phyloP scores from a whole-genome alignment of 2,113 vertebrate genomes.

The Porphyrio hochstetteri region DNA sequence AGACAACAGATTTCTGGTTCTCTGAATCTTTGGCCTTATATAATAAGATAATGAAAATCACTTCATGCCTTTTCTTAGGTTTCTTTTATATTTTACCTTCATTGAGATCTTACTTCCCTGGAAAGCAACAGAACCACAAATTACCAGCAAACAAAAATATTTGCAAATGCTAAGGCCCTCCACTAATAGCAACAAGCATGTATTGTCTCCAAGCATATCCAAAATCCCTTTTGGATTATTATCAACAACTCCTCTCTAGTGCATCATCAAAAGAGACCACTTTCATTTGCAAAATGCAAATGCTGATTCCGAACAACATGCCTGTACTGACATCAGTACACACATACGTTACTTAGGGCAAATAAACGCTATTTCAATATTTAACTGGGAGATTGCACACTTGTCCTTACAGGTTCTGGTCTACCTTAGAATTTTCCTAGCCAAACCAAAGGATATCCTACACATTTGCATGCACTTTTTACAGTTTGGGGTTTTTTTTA shows the following conservation, averaged over 20 bases:
- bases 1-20: neutral
- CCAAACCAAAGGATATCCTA: neutral
- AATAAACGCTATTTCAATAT: neutral
- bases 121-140: neutral
- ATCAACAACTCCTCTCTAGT: neutral
- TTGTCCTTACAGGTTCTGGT: neutral
- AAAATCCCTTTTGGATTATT: neutral
- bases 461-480: accelerated
- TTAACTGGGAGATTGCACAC: accelerated
- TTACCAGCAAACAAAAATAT: neutral
- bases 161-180: neutral
- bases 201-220: neutral
- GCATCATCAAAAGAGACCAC: neutral
- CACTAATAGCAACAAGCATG: neutral
- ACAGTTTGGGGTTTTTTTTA: neutral
- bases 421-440: neutral
- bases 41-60: neutral
- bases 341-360: neutral
- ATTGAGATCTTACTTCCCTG: neutral
- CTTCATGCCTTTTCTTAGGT: neutral
- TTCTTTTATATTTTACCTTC: neutral
- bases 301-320: neutral
- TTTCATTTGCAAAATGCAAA: neutral
- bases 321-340: neutral
- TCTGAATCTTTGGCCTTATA: neutral